Base-by-base conservation (phyloP, 2,888 invertebrate species). In the Callyntrura sp. region DNA sequence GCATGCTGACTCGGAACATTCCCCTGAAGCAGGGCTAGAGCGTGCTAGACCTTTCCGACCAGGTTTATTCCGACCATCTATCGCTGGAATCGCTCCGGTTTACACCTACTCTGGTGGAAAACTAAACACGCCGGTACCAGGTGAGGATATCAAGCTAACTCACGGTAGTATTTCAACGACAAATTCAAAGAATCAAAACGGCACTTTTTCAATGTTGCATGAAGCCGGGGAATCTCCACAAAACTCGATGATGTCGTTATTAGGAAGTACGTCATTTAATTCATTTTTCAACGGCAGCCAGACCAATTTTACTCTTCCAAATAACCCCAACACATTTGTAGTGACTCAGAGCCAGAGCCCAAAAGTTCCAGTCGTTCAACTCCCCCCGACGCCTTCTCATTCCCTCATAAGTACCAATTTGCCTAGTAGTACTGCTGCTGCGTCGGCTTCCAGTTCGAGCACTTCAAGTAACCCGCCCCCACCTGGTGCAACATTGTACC, bases 91-190 rank as follows among this genome's bases (percentile, higher is more conserved):
- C 5, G 57, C 68, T 35, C 89, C 84, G 0, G 20, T 70, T 0
- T 84, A 89, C 45, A 57, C 84, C 0, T 89, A 89, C 57, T 84
- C 89, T 8, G 89, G 89, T 11, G 84, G 84, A 0, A 84, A 84
- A 35, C 45, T 89, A n/a, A 89, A 89, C n/a, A 35, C 85, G 12
- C 28, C 73, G 11, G 3, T 79, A 25, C n/a, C 51, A 5, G 78
- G 78, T 1, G 57, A 65, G 5, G 89, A 89, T 12, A 51, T 51
- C n/a, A 65, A 55, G 14, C n/a, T 60, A 9, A 65, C 76, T 43
- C 79, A 88, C 20, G 88, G 88, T 8, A 88, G 76, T 35, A 0
- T 88, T 28, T 28, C 83, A 0, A 23, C 79, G 6, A 51, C 57
- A 0, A 35, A 28, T 17, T 78, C 76, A 0, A 81, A 88, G 57